These are phyloP conservation scores for Alectoris magna DNA, from an alignment of 2,797 vertebrate species.

Conservation along the genomic window DNA sequence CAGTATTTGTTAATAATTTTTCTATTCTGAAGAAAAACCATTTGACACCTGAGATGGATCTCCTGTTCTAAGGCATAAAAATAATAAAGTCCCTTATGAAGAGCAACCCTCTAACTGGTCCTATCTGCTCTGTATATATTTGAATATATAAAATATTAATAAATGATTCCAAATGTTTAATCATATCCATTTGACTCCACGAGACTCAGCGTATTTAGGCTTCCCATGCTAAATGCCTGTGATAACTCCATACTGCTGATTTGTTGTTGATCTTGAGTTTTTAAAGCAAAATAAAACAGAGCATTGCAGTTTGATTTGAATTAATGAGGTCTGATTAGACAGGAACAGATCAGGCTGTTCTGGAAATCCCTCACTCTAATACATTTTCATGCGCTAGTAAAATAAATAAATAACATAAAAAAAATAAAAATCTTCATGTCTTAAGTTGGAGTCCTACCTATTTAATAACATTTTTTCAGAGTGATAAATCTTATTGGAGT, in stretches of 20 bases:
- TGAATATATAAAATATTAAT: conserved; percentile 68
- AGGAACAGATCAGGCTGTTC: conserved; percentile 13
- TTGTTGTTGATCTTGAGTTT: conserved; percentile 53
- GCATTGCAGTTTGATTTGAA: conserved; percentile 49
- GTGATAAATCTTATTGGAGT: not conserved
- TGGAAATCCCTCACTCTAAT: conserved; percentile 26
- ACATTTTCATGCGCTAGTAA: conserved; percentile 30
- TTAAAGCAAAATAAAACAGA: conserved; percentile 61
- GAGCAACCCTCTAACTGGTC: conserved; percentile 6
- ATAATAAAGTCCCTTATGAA: conserved; percentile 45
- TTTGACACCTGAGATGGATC: conserved; percentile 36
- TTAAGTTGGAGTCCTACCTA: not conserved
- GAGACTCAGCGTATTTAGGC: not conserved
- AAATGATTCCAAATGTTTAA: conserved; percentile 60
- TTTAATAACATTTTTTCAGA: conserved; percentile 34
- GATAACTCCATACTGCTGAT: conserved; percentile 46
- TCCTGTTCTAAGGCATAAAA: conserved; percentile 27
- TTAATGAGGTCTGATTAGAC: conserved; percentile 41
- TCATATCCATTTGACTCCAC: conserved; percentile 33
- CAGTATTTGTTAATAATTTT: conserved; percentile 42
- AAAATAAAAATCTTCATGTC: not conserved
- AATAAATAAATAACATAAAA: not conserved
- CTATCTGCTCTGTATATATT: conserved; percentile 52
- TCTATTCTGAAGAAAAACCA: conserved; percentile 37
- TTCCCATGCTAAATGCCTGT: conserved; percentile 16